Evolutionary conservation across 2,797 vertebrate species (phyloP), one percentile per base, ranked within the genome.

Genomic region (Alfaro cultratus): DNA sequence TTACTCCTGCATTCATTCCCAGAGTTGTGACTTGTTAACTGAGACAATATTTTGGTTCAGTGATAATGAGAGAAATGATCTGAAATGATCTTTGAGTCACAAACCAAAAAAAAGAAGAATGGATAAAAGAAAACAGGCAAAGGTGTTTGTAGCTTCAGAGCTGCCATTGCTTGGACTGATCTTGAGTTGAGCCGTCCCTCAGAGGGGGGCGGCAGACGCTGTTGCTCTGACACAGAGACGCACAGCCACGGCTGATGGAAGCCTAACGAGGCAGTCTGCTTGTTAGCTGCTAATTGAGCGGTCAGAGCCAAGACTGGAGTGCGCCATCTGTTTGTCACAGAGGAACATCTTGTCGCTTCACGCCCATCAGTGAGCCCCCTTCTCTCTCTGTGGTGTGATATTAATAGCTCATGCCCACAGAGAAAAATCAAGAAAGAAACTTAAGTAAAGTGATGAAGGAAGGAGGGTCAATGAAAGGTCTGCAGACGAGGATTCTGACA

Each of bases 241-340:
- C 68, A 80, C 73, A 74, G 84, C 87, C 88, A 43, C 31, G 86
- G 86, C 90, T 90, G 92, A 87, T 74, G 81, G 80, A 92, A 86
- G 71, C 64, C 89, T 92, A 94, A 92, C 89, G 86, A 93, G 91
- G 94, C 94, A 93, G 93, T 91, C 93, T 86, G 94, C 93, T 95
- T 83, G 94, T 96, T 95, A 95, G 90, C 90, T 73, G 92, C 95
- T 95, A 96, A 95, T 96, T 96, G 95, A 95, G 94, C 91, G 93
- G 92, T 95, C 93, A 91, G 89, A 86, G 95, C 95, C 95, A 96
- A 96, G 94, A 93, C 93, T 90, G 92, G 92, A 95, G 94, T 91
- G 88, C 78, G 93, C 96, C 95, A 96, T 96, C 96, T 96, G 96
- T 94, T 96, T 94, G 94, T 95, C 94, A 92, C 88, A 87, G 94